Evolutionary conservation across 2,888 invertebrate species (phyloP), one percentile per base, ranked within the genome.

Genomic region (Watsonalla binaria): DNA sequence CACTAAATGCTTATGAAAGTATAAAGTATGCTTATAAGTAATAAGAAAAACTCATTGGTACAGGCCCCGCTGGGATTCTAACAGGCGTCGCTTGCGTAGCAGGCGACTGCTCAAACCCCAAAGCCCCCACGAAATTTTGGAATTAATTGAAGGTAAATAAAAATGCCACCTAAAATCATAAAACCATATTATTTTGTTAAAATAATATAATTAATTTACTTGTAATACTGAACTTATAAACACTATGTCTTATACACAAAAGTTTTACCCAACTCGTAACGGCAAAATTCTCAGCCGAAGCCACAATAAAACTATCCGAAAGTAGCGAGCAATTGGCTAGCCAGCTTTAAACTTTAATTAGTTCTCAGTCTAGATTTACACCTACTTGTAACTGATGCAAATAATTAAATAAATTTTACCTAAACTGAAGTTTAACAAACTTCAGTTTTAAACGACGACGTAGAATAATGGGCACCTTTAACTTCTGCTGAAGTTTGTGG

Each of bases 301-400:
- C 15, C 15, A 14, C 52, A 48, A 34, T 53, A 48, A 45, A 53
- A 47, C 42, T 52, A 48, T 47, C 47, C 45, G 48, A 48, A 53
- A 53, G 51, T 50, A 54, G 57, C 56, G 56, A 55, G 46, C 58
- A 66, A 65, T 63, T 55, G 61, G 58, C 58, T 61, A 57, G 65
- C 64, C 66, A 56, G 49, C 54, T 54, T 62, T 53, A 61, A 65
- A 68, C 60, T 68, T 68, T 68, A 65, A 66, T 66, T 68, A 66
- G 59, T 62, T 62, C 14, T 52, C 52, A 42, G 24, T 24, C 42
- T 42, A 11, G 11, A 42, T 42, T 42, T 42, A 42, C 42, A 42
- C 42, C 42, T 8, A 42, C 9, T 42, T 42, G 8, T 42, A 42
- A 42, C 11, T 11, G 11, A 42, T 42, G 42, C 42, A 42, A 42